phyloP scores from a whole-genome alignment of 2,888 invertebrate genomes.

The Muschampia plurimacula region DNA sequence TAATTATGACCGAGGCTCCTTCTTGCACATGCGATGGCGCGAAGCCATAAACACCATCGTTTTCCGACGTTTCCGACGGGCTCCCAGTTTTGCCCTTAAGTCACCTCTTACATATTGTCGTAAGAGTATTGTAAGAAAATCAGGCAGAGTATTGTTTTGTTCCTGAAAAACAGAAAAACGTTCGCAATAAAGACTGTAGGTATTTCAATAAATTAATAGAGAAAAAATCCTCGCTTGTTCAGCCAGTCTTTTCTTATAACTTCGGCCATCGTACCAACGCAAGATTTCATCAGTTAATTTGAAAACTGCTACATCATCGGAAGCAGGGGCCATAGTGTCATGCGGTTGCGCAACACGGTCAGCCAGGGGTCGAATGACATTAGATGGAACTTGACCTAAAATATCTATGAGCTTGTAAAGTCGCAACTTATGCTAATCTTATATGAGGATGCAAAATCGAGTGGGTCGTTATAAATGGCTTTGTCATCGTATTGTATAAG shows the following conservation, averaged over 20 bases:
- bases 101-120: too few species aligned
- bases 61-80: too few species aligned
- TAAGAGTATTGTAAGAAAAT: too few species aligned
- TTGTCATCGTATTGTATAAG: not conserved
- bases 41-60: too few species aligned
- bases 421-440: slow-evolving; percentile 20
- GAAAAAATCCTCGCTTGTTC: not conserved
- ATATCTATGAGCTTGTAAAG: not conserved
- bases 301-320: slow-evolving; percentile 22
- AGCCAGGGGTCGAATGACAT: slow-evolving; percentile 14
- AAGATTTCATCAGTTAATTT: slow-evolving; percentile 21
- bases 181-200: too few species aligned
- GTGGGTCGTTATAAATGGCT: not conserved
- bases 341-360: slow-evolving; percentile 10
- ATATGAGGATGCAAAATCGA: slow-evolving; percentile 1
- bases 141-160: too few species aligned
- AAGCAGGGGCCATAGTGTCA: slow-evolving; percentile 8
- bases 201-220: too few species aligned
- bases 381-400: slow-evolving; percentile 31
- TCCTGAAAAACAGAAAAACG: too few species aligned
- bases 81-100: too few species aligned
- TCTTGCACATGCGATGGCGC: too few species aligned
- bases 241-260: not conserved
- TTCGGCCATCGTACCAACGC: not conserved
- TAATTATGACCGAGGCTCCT: too few species aligned